Evolutionary conservation across 2,797 vertebrate genomes (phyloP).

Genomic region (Cuniculus paca): DNA sequence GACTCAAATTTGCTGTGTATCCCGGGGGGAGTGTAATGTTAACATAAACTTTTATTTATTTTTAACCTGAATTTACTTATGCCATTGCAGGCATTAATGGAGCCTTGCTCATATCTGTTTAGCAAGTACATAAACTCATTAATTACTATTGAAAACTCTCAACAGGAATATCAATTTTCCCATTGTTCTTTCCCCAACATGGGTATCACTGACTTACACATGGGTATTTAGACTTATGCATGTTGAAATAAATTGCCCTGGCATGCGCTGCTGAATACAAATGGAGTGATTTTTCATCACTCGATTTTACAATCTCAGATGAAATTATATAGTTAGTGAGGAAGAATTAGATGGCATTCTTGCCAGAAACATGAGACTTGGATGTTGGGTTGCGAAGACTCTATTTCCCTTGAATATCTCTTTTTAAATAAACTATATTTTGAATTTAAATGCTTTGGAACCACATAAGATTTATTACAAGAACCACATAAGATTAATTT

Average conservation of each 20-base stretch:
- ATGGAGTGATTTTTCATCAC: background rate
- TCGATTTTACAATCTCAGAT: background rate
- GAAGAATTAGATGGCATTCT: background rate
- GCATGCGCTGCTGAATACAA: constrained; percentile 10
- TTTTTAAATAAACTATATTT: constrained; percentile 2
- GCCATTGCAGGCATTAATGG: constrained; percentile 43
- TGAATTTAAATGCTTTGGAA: background rate
- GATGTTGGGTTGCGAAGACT: background rate
- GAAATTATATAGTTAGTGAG: background rate
- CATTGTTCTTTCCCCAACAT: constrained; percentile 45
- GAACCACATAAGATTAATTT: background rate
- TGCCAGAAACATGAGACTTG: background rate
- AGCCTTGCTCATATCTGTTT: constrained; percentile 47
- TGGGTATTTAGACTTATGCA: background rate
- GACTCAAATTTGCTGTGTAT: background rate
- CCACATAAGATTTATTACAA: too few relatives aligned
- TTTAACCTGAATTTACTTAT: background rate
- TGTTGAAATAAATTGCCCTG: constrained; percentile 65
- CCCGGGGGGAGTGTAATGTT: background rate
- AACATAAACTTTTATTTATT: background rate
- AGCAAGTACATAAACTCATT: constrained; percentile 56
- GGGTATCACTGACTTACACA: constrained; percentile 48
- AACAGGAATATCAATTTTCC: constrained; percentile 62
- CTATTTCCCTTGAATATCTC: background rate
- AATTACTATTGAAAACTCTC: constrained; percentile 63